Conservation (phyloP, 1,140 invertebrate species). For the Megalonaias nervosa region DNA sequence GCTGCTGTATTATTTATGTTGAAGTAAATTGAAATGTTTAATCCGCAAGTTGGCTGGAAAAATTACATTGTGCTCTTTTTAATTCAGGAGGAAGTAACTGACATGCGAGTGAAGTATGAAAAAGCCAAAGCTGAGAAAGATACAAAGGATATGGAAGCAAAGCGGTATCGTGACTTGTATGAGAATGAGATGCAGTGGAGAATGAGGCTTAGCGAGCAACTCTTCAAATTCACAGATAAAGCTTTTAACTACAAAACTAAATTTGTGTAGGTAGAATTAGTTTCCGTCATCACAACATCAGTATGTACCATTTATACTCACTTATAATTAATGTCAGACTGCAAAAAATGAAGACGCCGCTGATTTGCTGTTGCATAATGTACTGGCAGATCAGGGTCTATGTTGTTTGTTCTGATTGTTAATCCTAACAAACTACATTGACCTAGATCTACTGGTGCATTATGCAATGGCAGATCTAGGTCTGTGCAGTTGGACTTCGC, state of each 20-base stretch:
- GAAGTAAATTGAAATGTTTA: too few relatives aligned
- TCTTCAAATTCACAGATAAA: slow-evolving; percentile 53
- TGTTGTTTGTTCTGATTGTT: too few relatives aligned
- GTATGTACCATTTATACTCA: too few relatives aligned
- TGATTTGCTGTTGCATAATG: too few relatives aligned
- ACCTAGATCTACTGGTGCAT: too few relatives aligned
- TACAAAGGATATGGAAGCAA: slow-evolving; percentile 58
- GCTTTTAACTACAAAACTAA: slow-evolving; percentile 49
- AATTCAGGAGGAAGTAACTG: slow-evolving; percentile 58
- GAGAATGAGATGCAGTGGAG: slow-evolving; percentile 65
- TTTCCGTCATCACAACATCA: not conserved
- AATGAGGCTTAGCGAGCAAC: slow-evolving; percentile 57
- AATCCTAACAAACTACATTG: too few relatives aligned
- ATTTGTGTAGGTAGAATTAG: slow-evolving; percentile 49
- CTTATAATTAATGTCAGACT: too few relatives aligned
- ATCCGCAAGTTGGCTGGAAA: not conserved
- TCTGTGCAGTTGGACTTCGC: too few relatives aligned
- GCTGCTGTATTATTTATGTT: too few relatives aligned
- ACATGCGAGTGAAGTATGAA: slow-evolving; percentile 55
- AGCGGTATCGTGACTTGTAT: slow-evolving; percentile 58
- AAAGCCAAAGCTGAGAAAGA: slow-evolving; percentile 55
- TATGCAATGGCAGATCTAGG: too few relatives aligned
- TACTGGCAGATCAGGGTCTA: too few relatives aligned
- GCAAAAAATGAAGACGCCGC: too few relatives aligned
- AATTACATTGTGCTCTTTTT: slow-evolving; percentile 9